phyloP scores from a whole-genome alignment of 30 jellyfish, hydroid and myxozoan genomes.

The Aurelia aurita region DNA sequence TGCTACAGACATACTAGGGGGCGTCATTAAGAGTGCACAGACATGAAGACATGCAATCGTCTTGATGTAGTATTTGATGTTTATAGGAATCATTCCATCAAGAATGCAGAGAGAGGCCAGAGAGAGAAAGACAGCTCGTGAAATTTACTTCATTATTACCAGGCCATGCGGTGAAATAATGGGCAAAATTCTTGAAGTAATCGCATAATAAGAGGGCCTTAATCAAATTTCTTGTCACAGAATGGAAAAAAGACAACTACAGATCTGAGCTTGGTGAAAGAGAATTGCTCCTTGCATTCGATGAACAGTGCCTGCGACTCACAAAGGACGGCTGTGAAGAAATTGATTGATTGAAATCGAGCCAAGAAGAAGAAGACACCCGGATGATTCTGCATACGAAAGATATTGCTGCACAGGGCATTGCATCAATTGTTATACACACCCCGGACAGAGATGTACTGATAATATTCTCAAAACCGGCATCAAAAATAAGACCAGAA shows the following conservation, averaged over 20 bases:
- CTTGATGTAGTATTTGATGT: too few relatives aligned
- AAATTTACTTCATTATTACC: slow-evolving; percentile 2
- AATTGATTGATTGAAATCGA: too few relatives aligned
- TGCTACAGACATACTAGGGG: too few relatives aligned
- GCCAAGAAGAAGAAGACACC: slow-evolving; percentile 29
- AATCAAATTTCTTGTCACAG: slow-evolving; percentile 11
- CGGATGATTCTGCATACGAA: slow-evolving; percentile 42
- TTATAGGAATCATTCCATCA: slow-evolving; percentile 47
- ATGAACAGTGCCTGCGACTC: too few relatives aligned
- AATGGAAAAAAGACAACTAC: slow-evolving; percentile 24
- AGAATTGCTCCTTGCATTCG: too few relatives aligned
- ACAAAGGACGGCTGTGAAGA: too few relatives aligned
- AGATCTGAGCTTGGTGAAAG: too few relatives aligned
- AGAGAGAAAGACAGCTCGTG: slow-evolving; percentile 31
- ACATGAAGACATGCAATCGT: too few relatives aligned
- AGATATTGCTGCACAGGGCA: slow-evolving; percentile 26
- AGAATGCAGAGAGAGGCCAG: slow-evolving; percentile 57
- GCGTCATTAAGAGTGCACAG: too few relatives aligned
- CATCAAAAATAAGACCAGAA: slow-evolving; percentile 33
- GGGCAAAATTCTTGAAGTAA: slow-evolving; percentile 9
- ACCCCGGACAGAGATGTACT: slow-evolving; percentile 50
- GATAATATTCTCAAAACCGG: slow-evolving; percentile 31
- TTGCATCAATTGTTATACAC: slow-evolving; percentile 25
- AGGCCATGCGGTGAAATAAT: slow-evolving; percentile 41
- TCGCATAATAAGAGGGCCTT: slow-evolving; percentile 27